Evolutionary conservation across 2,888 invertebrate genomes (phyloP).

Genomic region (Atrina japonica): DNA sequence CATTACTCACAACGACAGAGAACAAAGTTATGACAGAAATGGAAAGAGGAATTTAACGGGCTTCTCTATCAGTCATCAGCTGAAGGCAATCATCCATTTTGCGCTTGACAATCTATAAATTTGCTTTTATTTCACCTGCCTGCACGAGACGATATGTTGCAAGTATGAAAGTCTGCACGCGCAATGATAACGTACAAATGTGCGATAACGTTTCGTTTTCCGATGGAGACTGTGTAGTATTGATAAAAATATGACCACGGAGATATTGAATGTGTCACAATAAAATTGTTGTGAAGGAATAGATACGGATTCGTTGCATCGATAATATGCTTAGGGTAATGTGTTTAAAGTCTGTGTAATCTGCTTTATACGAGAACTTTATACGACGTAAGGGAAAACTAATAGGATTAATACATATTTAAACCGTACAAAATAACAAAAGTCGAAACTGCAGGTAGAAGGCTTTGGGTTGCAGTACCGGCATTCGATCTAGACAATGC

Average conservation of each 20-base stretch:
- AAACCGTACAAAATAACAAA: background rate
- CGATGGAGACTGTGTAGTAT: background rate
- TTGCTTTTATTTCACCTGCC: conserved; percentile 10
- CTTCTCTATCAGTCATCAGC: conserved; percentile 6
- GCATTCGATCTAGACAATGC: conserved; percentile 13
- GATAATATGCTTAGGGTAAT: conserved; percentile 37
- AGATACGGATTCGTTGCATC: conserved; percentile 3
- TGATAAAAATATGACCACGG: background rate
- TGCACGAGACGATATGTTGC: conserved; percentile 4
- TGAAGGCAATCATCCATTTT: conserved; percentile 5
- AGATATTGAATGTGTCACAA: background rate
- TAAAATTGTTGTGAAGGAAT: background rate
- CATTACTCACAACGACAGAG: too few species aligned
- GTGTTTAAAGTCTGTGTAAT: conserved; percentile 13
- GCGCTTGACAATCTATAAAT: background rate
- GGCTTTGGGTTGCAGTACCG: background rate
- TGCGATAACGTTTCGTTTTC: conserved; percentile 11
- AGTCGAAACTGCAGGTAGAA: background rate
- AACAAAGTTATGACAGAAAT: too few species aligned
- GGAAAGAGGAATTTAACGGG: too few species aligned
- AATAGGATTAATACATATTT: too few species aligned
- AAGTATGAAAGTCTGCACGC: conserved; percentile 11
- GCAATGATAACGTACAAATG: conserved; percentile 20
- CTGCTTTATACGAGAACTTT: background rate
- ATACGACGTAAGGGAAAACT: too few species aligned